Base-by-base conservation (phyloP, 2,888 invertebrate genomes). In the Copidosoma aretas region DNA sequence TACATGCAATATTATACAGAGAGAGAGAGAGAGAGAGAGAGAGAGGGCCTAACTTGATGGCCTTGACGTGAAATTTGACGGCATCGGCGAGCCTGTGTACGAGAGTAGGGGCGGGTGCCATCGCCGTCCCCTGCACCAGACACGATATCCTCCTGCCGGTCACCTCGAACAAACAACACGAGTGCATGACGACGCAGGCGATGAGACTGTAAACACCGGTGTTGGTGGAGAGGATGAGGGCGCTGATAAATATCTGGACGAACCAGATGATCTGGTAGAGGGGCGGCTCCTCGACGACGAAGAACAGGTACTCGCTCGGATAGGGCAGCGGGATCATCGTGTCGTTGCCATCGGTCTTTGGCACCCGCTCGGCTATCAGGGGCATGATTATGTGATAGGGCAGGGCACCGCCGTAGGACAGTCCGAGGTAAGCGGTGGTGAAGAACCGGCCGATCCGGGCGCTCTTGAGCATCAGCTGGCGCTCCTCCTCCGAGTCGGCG, bases 301-400 rank as follows among this genome's bases (percentile, higher is more conserved):
- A 80, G 68, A 79, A 79, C 0, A 78, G 68, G 60, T 78, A 80
- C 62, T 79, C 77, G 68, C 77, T 76, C 0, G 77, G 75, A 69
- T 78, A 78, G 3, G 79, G 80, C 21, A 79, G 52, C 0, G 79
- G 78, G 52, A 77, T 78, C 71, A 74, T 76, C 0, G 77, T 77
- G 3, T 70, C 73, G 52, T 80, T 79, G 61, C 77, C 76, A 1
- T 65, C 65, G n/a, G 71, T 69, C 41, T 75, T 76, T 0, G 75
- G 71, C 25, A 78, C 73, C 57, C 76, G 69, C n/a, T 75, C 75
- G 15, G 74, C 75, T 17, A 78, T 72, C 1, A 79, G 67, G 1
- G 79, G 79, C 74, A 81, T 75, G 10, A 82, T 75, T 15, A 81
- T 78, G 59, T 81, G 80, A 74, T 81, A 82, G 1, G 82, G 81